Evolutionary conservation across 2,888 invertebrate species (phyloP), one percentile per base, ranked within the genome.

Genomic region (Thera britannica): DNA sequence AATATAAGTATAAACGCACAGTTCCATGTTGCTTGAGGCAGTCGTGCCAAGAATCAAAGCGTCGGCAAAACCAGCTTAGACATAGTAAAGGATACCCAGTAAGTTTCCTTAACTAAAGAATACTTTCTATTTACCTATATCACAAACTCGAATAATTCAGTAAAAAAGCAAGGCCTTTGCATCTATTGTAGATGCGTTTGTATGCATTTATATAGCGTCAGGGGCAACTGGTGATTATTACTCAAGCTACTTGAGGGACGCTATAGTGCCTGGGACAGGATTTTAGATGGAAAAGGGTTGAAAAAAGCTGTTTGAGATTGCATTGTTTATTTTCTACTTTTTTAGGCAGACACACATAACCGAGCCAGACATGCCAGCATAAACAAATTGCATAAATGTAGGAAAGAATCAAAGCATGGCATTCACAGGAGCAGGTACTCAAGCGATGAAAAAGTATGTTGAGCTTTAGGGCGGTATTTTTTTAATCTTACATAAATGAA

Each of bases 381-480:
- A n/a, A 58, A 48, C 3, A 12, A 6, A 63, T n/a, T 44, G 2
- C 23, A 35, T 44, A 41, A 62, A 54, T 58, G 12, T 34, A 58
- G n/a, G 36, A 34, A 38, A 12, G 12, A 57, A 44, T 38, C 46
- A 34, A 61, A 38, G 9, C 62, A 68, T 12, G 36, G 8, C 23
- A 48, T 46, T 34, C 12, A 58, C 54, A 59, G 57, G 59, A 44
- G 1, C 54, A 62, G 34, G 6, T 52, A 60, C 52, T 58, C 48
- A 23, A 60, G 52, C n/a, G 60, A 55, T 58, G 48, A 59, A 64
- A 54, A 54, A 23, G 70, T 67, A 72, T 62, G 68, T 23, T 62
- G 23, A 9, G 9, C 23, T 64, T 23, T 57, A 34, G 44, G 12
- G 23, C 7, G 11, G 2, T 11, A 44, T 2, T 35, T 58, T 46